These are phyloP conservation scores for Chiridota heheva DNA, from an alignment of 35 echinoderm and acorn worm species.

Conservation along the genomic window DNA sequence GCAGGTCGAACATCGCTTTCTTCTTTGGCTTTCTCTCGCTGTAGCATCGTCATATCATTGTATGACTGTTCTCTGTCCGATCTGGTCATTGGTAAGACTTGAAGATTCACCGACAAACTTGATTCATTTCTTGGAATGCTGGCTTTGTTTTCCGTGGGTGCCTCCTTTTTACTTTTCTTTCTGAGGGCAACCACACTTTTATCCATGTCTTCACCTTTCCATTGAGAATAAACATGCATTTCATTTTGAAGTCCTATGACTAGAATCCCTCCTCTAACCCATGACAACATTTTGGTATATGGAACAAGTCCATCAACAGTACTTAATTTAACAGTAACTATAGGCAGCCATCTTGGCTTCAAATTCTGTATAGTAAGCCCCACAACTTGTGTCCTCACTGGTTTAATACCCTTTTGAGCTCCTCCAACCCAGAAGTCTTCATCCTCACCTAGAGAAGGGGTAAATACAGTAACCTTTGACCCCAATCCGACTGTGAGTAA, in stretches of 20 bases:
- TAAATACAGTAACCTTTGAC: constrained; percentile 74
- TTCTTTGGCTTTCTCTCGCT: constrained; percentile 38
- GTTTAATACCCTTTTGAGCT: constrained; percentile 13
- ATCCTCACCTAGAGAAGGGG: constrained; percentile 45
- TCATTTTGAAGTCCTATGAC: constrained; percentile 93
- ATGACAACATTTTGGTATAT: constrained; percentile 92
- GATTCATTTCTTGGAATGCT: constrained; percentile 28
- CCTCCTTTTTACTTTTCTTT: constrained; percentile 22
- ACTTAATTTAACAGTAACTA: constrained; percentile 63
- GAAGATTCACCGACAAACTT: constrained; percentile 69
- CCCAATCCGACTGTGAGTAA: constrained; percentile 87
- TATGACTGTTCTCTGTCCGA: constrained; percentile 88
- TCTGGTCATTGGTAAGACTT: constrained; percentile 76
- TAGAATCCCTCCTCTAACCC: constrained; percentile 93
- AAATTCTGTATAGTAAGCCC: constrained; percentile 40
- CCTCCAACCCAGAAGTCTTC: constrained; percentile 49
- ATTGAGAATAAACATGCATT: constrained; percentile 98
- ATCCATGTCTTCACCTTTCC: constrained; percentile 40
- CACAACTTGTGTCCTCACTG: constrained; percentile 6
- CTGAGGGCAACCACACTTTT: neutral
- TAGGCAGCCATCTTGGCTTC: constrained; percentile 68
- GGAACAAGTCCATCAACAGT: constrained; percentile 84
- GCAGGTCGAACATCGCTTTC: neutral
- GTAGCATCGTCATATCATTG: constrained; percentile 72
- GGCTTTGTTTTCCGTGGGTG: constrained; percentile 12